Percentiles rank a stretch among this genome's conserved stretches.
phyloP scores from a whole-genome alignment of 2,888 invertebrate species.

The Syrphus vitripennis region DNA sequence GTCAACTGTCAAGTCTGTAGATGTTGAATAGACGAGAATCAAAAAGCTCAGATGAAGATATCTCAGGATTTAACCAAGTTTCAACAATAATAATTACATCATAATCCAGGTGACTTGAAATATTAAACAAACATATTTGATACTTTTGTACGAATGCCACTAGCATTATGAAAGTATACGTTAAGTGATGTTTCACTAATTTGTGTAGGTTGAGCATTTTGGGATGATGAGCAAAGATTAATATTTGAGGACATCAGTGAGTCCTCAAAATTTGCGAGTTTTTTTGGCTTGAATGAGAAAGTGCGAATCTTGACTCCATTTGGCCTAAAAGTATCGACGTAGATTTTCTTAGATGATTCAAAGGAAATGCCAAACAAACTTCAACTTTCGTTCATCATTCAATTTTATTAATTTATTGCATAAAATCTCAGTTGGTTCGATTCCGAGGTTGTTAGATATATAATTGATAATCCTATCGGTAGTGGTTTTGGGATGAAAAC shows the following conservation, averaged over 20 bases:
- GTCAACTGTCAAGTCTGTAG: neutral
- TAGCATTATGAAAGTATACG: too few relatives aligned
- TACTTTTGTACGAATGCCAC: too few relatives aligned
- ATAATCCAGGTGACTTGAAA: too few relatives aligned
- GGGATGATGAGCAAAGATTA: too few relatives aligned
- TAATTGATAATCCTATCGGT: too few relatives aligned
- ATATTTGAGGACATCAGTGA: neutral
- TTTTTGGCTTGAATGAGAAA: neutral
- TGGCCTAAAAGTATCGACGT: neutral
- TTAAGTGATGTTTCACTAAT: too few relatives aligned
- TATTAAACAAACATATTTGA: too few relatives aligned
- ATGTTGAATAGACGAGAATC: neutral
- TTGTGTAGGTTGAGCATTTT: too few relatives aligned
- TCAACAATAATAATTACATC: too few relatives aligned
- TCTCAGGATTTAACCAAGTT: too few relatives aligned
- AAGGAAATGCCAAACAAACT: neutral
- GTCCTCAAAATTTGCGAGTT: neutral
- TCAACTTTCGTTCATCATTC: neutral
- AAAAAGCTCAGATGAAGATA: too few relatives aligned
- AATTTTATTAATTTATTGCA: neutral
- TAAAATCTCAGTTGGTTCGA: neutral
- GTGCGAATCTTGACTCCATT: neutral
- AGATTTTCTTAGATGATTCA: neutral
- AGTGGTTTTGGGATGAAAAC: too few relatives aligned
- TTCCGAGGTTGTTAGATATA: neutral